Conservation (phyloP, 2,888 invertebrate genomes). For the Omphaloscelis lunosa region DNA sequence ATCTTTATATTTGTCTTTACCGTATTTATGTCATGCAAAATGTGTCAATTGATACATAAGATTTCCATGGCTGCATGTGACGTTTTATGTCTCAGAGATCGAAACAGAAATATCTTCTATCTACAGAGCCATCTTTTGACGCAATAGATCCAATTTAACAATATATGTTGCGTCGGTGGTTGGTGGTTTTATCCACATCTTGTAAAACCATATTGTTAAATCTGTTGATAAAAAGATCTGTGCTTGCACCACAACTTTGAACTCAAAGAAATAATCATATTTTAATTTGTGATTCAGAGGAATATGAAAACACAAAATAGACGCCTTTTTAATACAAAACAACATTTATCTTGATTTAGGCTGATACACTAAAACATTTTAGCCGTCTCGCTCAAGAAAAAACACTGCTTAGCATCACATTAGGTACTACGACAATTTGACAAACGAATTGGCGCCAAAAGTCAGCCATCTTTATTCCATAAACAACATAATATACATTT, state of each 20-base stretch:
- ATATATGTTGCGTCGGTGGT: too few species aligned
- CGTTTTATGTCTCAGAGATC: too few species aligned
- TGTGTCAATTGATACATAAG: background rate
- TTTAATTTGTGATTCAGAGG: slow-evolving; percentile 42
- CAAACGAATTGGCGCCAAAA: slow-evolving; percentile 54
- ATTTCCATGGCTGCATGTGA: background rate
- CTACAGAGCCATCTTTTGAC: too few species aligned
- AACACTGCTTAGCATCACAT: slow-evolving; percentile 61
- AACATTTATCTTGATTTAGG: slow-evolving; percentile 37
- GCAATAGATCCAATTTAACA: background rate
- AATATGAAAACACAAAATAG: slow-evolving; percentile 30
- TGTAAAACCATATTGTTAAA: background rate
- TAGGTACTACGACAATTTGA: slow-evolving; percentile 34
- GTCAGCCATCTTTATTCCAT: slow-evolving; percentile 45
- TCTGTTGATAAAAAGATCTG: background rate
- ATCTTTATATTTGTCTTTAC: background rate
- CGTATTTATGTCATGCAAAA: background rate
- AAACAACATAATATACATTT: slow-evolving; percentile 47
- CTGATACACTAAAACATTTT: slow-evolving; percentile 37
- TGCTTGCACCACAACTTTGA: background rate
- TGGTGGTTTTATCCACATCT: background rate
- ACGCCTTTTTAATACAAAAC: slow-evolving; percentile 47
- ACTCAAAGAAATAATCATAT: background rate
- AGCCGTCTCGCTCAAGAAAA: slow-evolving; percentile 47
- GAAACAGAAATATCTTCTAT: background rate